Conservation (phyloP, 2,113 vertebrate genomes). For the Esox niger region DNA sequence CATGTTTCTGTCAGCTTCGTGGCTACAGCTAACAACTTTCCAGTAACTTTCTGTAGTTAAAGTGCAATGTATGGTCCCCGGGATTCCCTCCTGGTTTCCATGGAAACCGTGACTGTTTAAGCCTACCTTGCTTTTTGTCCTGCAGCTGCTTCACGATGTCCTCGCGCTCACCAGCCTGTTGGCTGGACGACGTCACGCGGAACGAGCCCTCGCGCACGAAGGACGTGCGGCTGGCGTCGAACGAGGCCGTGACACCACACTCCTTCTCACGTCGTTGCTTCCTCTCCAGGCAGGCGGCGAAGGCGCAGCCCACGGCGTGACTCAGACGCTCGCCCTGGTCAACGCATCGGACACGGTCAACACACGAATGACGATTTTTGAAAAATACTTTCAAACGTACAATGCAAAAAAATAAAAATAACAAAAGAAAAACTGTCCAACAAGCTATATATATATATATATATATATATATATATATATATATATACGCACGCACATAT, state of each 20-base stretch:
- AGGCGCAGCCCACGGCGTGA: slow-evolving; percentile 90
- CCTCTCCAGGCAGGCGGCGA: slow-evolving; percentile 88
- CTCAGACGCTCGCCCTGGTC: slow-evolving; percentile 86
- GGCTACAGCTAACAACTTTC: too few relatives aligned
- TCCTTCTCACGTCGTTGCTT: slow-evolving; percentile 91
- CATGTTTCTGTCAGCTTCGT: too few relatives aligned
- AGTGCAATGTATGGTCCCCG: neutral
- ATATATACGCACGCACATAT: too few relatives aligned
- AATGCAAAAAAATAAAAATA: too few relatives aligned
- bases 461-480: too few relatives aligned
- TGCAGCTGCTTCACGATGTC: slow-evolving; percentile 71
- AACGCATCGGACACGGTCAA: neutral
- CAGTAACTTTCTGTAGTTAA: too few relatives aligned
- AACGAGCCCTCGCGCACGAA: slow-evolving; percentile 92
- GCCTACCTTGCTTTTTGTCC: slow-evolving; percentile 82
- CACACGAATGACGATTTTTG: too few relatives aligned
- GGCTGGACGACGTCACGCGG: slow-evolving; percentile 73
- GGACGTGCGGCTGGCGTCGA: slow-evolving; percentile 87
- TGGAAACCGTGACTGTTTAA: too few relatives aligned
- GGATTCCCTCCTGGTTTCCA: neutral
- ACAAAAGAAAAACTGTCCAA: too few relatives aligned
- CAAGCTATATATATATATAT: too few relatives aligned
- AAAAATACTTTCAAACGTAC: too few relatives aligned
- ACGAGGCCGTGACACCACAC: slow-evolving; percentile 88
- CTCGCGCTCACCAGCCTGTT: slow-evolving; percentile 70